Conservation (phyloP, 1,140 invertebrate species). For the Anastrepha ludens region DNA sequence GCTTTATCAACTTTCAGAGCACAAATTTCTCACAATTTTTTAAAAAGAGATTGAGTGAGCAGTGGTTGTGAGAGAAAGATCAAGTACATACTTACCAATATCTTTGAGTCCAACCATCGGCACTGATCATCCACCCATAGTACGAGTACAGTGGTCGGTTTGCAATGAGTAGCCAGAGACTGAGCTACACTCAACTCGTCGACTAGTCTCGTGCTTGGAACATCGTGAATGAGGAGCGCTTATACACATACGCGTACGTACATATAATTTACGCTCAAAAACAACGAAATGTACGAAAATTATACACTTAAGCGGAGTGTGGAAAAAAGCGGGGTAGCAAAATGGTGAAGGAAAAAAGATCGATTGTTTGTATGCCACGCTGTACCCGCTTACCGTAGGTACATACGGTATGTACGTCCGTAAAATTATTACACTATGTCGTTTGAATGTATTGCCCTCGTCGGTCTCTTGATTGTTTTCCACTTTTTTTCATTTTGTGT, state of each 20-base stretch:
- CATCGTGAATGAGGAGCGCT: background rate
- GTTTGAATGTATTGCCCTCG: constrained; percentile 38
- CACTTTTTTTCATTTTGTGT: constrained; percentile 34
- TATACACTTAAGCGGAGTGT: background rate
- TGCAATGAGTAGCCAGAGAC: constrained; percentile 6
- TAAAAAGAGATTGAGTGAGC: background rate
- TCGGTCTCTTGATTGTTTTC: constrained; percentile 30
- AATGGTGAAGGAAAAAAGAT: constrained; percentile 33
- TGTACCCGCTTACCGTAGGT: background rate
- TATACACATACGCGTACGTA: background rate
- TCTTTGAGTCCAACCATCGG: background rate
- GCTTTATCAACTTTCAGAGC: constrained; percentile 9
- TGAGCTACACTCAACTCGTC: constrained; percentile 6
- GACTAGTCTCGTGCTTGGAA: constrained; percentile 33
- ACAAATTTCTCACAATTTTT: background rate
- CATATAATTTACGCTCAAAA: background rate
- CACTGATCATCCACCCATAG: constrained; percentile 20
- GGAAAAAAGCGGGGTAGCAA: background rate
- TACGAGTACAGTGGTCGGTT: background rate
- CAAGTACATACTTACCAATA: background rate
- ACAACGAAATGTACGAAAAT: background rate
- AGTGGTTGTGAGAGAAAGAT: background rate
- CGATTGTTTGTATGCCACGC: constrained; percentile 48
- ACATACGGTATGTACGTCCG: background rate
- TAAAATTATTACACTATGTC: constrained; percentile 36